Conservation (phyloP, 2,888 invertebrate genomes). For the Drosophila eohydei region DNA sequence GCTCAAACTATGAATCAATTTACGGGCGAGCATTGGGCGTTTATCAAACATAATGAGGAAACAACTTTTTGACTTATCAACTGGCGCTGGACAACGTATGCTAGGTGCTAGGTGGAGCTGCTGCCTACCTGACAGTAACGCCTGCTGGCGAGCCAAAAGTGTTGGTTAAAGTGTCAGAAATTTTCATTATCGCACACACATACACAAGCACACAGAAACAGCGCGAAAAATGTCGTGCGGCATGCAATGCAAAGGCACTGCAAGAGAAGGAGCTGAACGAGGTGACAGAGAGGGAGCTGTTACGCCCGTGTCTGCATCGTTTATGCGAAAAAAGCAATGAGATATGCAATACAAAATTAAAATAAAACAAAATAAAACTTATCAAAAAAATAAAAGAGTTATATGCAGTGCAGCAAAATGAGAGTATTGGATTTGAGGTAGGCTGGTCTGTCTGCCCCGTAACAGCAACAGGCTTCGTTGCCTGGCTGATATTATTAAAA, state of each 20-base stretch:
- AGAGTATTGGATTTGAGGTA: constrained; percentile 66
- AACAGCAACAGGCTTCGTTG: constrained; percentile 37
- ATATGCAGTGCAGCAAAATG: constrained; percentile 28
- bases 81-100: constrained; percentile 42
- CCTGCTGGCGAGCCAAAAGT: constrained; percentile 74
- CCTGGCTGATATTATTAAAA: constrained; percentile 77
- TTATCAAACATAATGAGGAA: constrained; percentile 80
- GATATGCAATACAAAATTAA: constrained; percentile 59
- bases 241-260: constrained; percentile 69
- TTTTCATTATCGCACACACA: constrained; percentile 77
- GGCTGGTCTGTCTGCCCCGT: constrained; percentile 62
- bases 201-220: constrained; percentile 24
- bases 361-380: constrained; percentile 41
- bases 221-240: constrained; percentile 76
- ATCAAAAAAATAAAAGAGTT: constrained; percentile 23
- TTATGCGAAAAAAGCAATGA: constrained; percentile 76
- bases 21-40: constrained; percentile 70
- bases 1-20: constrained; percentile 80
- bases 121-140: constrained; percentile 58
- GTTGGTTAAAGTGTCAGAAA: constrained; percentile 80
- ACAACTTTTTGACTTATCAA: constrained; percentile 78
- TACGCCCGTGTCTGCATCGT: constrained; percentile 74
- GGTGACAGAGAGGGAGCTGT: constrained; percentile 46
- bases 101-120: constrained; percentile 36
- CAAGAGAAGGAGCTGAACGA: constrained; percentile 26